Evolutionary conservation across 2,888 invertebrate species (phyloP).

Genomic region (Acanthococcus lagerstroemiae): DNA sequence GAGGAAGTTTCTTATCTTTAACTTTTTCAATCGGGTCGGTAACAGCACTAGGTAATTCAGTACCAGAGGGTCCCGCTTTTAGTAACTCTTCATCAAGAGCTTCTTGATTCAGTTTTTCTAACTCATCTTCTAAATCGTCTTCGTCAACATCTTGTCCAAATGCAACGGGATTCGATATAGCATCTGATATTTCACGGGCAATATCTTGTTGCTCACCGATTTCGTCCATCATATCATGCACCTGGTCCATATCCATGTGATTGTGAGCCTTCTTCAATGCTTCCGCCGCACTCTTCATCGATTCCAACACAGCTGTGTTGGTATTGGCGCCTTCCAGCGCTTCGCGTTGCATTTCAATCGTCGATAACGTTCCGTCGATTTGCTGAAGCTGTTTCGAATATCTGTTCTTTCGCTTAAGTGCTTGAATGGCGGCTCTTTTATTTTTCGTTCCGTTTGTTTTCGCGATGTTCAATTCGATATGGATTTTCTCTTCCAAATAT

Average conservation of each 20-base stretch:
- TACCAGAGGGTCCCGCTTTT: constrained; percentile 58
- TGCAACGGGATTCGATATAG: constrained; percentile 94
- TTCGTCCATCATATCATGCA: constrained; percentile 99
- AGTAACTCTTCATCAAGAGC: constrained; percentile 78
- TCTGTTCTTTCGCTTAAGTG: constrained; percentile 93
- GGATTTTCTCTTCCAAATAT: constrained; percentile 91
- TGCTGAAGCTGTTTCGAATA: constrained; percentile 93
- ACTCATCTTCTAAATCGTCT: constrained; percentile 75
- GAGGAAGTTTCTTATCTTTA: constrained; percentile 8
- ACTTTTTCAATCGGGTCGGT: constrained; percentile 42
- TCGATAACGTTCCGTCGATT: constrained; percentile 94
- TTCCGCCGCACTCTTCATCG: constrained; percentile 92
- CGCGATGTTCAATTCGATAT: constrained; percentile 72
- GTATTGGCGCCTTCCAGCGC: constrained; percentile 95
- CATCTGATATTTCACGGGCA: constrained; percentile 94
- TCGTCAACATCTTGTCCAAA: constrained; percentile 85
- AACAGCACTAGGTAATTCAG: constrained; percentile 64
- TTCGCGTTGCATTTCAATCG: constrained; percentile 94
- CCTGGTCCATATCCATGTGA: constrained; percentile 94
- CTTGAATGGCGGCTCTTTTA: constrained; percentile 91
- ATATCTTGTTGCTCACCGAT: constrained; percentile 99
- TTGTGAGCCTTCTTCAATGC: constrained; percentile 94
- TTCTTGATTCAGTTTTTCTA: constrained; percentile 83
- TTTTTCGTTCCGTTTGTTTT: constrained; percentile 92
- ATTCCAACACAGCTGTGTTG: constrained; percentile 91